phyloP scores from a whole-genome alignment of 2,113 vertebrate genomes.

The Serinus canaria region DNA sequence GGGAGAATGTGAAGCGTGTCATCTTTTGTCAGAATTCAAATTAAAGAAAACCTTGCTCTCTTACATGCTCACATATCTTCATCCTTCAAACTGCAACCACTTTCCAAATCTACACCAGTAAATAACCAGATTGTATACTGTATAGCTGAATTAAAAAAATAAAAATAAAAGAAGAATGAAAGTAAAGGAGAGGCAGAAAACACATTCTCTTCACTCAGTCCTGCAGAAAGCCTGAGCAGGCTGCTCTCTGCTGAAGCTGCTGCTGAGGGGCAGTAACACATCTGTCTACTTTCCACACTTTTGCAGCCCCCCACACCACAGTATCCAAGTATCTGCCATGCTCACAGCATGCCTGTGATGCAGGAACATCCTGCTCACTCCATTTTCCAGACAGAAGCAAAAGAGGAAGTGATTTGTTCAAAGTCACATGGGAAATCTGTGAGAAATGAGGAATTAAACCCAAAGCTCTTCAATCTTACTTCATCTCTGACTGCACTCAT shows the following conservation, averaged over 20 bases:
- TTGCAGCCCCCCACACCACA: neutral
- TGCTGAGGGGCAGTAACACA: neutral
- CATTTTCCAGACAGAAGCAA: neutral
- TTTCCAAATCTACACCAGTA: neutral
- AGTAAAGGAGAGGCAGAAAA: neutral
- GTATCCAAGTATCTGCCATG: neutral
- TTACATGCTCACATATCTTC: neutral
- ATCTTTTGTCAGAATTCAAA: neutral
- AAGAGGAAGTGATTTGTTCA: neutral
- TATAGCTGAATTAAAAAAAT: neutral
- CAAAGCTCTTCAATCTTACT: slow-evolving; percentile 7
- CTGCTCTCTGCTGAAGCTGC: neutral
- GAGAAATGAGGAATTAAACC: slow-evolving; percentile 20
- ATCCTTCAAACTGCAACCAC: neutral
- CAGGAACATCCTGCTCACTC: neutral
- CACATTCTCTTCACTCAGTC: neutral
- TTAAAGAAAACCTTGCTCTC: neutral
- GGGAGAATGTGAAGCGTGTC: neutral
- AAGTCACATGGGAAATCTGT: neutral
- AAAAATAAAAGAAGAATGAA: neutral
- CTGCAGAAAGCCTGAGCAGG: neutral
- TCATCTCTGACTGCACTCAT: neutral
- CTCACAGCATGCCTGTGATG: neutral
- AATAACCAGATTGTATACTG: neutral
- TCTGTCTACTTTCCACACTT: neutral